Evolutionary conservation across 2,888 invertebrate species (phyloP).

Genomic region (Brenthis daphne): DNA sequence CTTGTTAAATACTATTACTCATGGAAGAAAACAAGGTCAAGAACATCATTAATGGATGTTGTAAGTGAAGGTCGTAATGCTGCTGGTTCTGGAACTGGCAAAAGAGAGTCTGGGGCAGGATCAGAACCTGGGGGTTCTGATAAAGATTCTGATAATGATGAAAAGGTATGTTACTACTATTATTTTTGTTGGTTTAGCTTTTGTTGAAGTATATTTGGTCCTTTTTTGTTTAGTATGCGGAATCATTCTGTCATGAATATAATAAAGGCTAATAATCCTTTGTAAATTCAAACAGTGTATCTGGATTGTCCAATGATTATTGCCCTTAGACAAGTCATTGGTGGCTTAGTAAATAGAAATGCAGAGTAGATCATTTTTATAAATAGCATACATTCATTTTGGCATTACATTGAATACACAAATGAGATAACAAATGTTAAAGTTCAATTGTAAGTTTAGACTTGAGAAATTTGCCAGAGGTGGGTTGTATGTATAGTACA

Average conservation of each 20-base stretch:
- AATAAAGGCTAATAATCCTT: constrained; percentile 24
- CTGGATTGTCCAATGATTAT: constrained; percentile 75
- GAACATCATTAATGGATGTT: constrained; percentile 95
- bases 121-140: constrained; percentile 90
- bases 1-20: constrained; percentile 98
- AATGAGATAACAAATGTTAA: background rate
- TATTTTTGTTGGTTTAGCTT: constrained; percentile 32
- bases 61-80: constrained; percentile 90
- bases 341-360: constrained; percentile 62
- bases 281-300: constrained; percentile 52
- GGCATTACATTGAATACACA: constrained; percentile 20
- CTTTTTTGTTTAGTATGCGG: constrained; percentile 41
- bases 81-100: constrained; percentile 84
- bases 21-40: constrained; percentile 97
- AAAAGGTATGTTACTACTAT: constrained; percentile 86
- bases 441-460: background rate
- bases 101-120: constrained; percentile 89
- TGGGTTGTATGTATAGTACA: constrained; percentile 7
- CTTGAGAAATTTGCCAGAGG: background rate
- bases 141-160: constrained; percentile 94
- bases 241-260: constrained; percentile 49
- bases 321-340: constrained; percentile 42
- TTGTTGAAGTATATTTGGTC: constrained; percentile 31
- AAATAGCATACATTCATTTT: constrained; percentile 27
- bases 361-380: constrained; percentile 62